phyloP scores from a whole-genome alignment of 1,140 invertebrate genomes.

The Meloidogyne floridensis region DNA sequence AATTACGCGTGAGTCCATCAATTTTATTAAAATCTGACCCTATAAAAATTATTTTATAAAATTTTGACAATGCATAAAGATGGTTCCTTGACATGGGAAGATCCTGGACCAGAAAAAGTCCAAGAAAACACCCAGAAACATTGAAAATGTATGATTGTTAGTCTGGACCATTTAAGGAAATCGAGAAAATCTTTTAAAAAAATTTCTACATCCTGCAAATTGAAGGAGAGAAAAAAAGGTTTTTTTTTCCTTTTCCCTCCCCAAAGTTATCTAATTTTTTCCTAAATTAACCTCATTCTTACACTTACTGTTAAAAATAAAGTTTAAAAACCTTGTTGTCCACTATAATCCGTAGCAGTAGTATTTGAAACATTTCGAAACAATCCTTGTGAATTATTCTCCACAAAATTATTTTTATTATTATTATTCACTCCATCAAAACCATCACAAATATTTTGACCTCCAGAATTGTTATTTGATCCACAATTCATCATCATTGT shows the following conservation, averaged over 20 bases:
- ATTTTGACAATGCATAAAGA: no score
- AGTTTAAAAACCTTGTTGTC: background rate
- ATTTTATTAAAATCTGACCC: background rate
- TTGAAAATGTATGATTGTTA: no score
- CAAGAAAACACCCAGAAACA: no score
- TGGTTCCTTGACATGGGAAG: no score
- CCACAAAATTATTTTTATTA: background rate
- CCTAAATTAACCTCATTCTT: no score
- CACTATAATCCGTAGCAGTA: background rate
- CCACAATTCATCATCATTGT: slow-evolving; percentile 11
- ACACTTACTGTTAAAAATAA: background rate
- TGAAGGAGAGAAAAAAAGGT: no score
- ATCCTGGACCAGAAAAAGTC: no score
- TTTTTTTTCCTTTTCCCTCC: no score
- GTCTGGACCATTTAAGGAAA: no score
- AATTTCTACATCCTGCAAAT: no score
- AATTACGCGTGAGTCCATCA: background rate
- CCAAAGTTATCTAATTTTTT: background rate
- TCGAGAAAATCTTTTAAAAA: no score
- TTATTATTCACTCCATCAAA: background rate
- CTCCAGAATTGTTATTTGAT: background rate
- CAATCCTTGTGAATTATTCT: background rate
- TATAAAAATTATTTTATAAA: background rate
- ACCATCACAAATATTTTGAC: background rate
- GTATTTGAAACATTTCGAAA: background rate